Percentiles rank a stretch among this genome's conserved stretches.
Conservation (phyloP, 2,888 invertebrate species). For the Lycaena phlaeas region DNA sequence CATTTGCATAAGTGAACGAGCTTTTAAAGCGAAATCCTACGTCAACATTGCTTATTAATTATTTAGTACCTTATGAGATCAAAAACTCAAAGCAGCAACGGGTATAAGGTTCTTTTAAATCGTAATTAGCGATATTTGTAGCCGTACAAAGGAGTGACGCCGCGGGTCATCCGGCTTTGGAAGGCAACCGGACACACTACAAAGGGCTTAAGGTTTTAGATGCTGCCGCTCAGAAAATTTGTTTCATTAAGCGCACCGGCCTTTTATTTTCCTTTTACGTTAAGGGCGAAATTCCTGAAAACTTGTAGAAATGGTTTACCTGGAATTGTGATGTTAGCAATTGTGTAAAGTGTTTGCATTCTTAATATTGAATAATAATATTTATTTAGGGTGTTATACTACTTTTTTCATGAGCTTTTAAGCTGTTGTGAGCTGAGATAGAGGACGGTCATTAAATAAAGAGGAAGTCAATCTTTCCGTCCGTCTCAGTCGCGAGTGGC, state of each 20-base stretch:
- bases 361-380: too few relatives aligned
- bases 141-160: constrained; percentile 52
- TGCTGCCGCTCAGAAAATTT: constrained; percentile 63
- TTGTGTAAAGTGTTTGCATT: too few relatives aligned
- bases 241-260: constrained; percentile 60
- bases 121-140: constrained; percentile 63
- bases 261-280: constrained; percentile 50
- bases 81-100: constrained; percentile 22
- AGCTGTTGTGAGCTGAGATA: too few relatives aligned
- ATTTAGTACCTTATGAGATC: constrained; percentile 15
- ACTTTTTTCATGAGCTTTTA: too few relatives aligned
- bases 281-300: constrained; percentile 39
- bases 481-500: too few relatives aligned
- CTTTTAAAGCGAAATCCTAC: background rate
- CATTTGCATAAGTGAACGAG: background rate
- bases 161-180: constrained; percentile 41
- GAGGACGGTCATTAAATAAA: too few relatives aligned
- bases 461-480: too few relatives aligned
- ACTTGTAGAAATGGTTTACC: constrained; percentile 22
- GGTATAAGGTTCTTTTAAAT: constrained; percentile 43
- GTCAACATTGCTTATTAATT: background rate
- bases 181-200: constrained; percentile 50
- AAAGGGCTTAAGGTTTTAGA: constrained; percentile 65
- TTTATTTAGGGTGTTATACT: too few relatives aligned
- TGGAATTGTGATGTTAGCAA: too few relatives aligned